phyloP scores from a whole-genome alignment of 2,888 invertebrate species.

The Diarsia brunnea region DNA sequence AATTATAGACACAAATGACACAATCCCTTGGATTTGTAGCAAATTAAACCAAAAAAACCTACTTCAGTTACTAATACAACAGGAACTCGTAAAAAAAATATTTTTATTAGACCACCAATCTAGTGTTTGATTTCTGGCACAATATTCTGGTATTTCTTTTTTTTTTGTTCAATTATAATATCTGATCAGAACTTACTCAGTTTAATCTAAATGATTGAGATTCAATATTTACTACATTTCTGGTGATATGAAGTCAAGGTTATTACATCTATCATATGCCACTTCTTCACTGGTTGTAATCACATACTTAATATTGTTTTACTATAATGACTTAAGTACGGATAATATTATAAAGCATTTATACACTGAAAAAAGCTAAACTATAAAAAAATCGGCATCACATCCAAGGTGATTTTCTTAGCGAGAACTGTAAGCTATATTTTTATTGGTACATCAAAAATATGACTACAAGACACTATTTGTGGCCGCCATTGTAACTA shows the following conservation, averaged over 20 bases:
- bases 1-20: no score
- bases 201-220: constrained; percentile 29
- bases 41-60: not conserved
- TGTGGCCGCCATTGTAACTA: constrained; percentile 68
- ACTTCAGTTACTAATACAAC: not conserved
- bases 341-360: constrained; percentile 62
- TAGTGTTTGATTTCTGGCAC: constrained; percentile 8
- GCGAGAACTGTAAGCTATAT: constrained; percentile 71
- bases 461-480: constrained; percentile 73
- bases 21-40: not conserved
- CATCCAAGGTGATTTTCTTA: constrained; percentile 60
- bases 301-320: constrained; percentile 47
- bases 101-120: constrained; percentile 14
- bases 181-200: constrained; percentile 3
- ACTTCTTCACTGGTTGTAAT: constrained; percentile 62
- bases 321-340: constrained; percentile 57
- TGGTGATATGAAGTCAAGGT: constrained; percentile 27
- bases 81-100: no score
- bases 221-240: not conserved
- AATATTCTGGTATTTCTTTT: constrained; percentile 8
- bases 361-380: constrained; percentile 61
- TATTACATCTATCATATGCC: constrained; percentile 55
- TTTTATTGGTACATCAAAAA: constrained; percentile 74
- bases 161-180: constrained; percentile 15
- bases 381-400: constrained; percentile 56